A percentile compares a stretch with the other conserved stretches of the same genome.
Evolutionary conservation across 2,888 invertebrate genomes (phyloP).

Genomic region (Idaea dimidiata): DNA sequence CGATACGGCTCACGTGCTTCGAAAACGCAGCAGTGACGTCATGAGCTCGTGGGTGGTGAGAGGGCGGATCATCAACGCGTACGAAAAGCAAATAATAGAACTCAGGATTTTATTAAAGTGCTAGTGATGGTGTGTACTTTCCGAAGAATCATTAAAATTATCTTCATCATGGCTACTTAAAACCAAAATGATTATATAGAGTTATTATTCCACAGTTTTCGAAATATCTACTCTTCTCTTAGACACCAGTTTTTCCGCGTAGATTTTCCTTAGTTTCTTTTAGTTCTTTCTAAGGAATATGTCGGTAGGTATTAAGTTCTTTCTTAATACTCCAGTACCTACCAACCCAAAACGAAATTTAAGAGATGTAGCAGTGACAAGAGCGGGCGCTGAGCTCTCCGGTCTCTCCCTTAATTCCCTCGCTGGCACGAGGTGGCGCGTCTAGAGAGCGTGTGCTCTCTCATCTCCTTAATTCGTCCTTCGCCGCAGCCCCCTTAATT

Average conservation of each 20-base stretch:
- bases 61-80: constrained; percentile 31
- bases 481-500: constrained; percentile 78
- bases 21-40: constrained; percentile 71
- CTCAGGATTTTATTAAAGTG: constrained; percentile 23
- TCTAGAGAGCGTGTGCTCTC: constrained; percentile 79
- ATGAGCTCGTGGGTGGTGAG: constrained; percentile 45
- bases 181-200: neutral
- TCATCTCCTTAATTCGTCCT: constrained; percentile 82
- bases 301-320: neutral
- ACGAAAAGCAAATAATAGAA: constrained; percentile 25
- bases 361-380: constrained; percentile 28
- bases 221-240: neutral
- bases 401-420: constrained; percentile 64
- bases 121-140: neutral
- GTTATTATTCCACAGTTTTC: neutral
- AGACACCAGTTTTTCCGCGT: neutral
- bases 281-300: neutral
- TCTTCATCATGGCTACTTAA: neutral
- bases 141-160: too few species aligned
- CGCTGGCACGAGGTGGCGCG: constrained; percentile 67
- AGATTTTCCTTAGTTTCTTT: neutral
- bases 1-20: constrained; percentile 68
- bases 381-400: constrained; percentile 25
- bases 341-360: constrained; percentile 21
- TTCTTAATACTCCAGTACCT: neutral